Percentiles rank a stretch among this genome's conserved stretches.
These are phyloP conservation scores for Rhinichthys klamathensis DNA, from an alignment of 2,113 vertebrate genomes.

Conservation along the genomic window DNA sequence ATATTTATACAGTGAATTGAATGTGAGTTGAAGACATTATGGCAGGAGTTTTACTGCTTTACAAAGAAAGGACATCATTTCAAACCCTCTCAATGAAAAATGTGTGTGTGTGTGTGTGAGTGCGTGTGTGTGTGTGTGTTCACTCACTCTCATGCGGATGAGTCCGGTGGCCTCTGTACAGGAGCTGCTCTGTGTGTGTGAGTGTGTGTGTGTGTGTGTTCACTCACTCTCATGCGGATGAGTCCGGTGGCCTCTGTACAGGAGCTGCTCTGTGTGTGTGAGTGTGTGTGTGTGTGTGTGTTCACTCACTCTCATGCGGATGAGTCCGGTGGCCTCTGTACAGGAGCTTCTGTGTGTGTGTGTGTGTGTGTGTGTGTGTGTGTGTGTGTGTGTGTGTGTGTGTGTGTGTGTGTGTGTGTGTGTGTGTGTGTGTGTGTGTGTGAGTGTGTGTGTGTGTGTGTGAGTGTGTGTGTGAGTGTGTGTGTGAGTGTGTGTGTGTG, in stretches of 20 bases:
- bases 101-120: too few species aligned
- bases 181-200: constrained; percentile 76
- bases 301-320: constrained; percentile 85
- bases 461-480: too few species aligned
- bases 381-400: constrained; percentile 58
- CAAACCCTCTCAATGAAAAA: too few species aligned
- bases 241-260: constrained; percentile 92
- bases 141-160: constrained; percentile 86
- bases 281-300: too few species aligned
- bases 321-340: constrained; percentile 88
- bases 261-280: constrained; percentile 76
- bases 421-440: too few species aligned
- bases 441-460: too few species aligned
- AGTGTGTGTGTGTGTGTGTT: too few species aligned
- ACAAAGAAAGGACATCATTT: not conserved
- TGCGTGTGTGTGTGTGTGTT: too few species aligned
- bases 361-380: too few species aligned
- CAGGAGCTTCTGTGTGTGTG: constrained; percentile 72
- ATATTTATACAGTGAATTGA: not conserved
- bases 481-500: too few species aligned
- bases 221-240: constrained; percentile 86
- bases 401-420: too few species aligned
- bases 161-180: constrained; percentile 92
- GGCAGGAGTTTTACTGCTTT: not conserved
- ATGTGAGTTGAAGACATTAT: not conserved